Evolutionary conservation across 2,888 invertebrate genomes (phyloP).

Genomic region (Calliphora vomitoria): DNA sequence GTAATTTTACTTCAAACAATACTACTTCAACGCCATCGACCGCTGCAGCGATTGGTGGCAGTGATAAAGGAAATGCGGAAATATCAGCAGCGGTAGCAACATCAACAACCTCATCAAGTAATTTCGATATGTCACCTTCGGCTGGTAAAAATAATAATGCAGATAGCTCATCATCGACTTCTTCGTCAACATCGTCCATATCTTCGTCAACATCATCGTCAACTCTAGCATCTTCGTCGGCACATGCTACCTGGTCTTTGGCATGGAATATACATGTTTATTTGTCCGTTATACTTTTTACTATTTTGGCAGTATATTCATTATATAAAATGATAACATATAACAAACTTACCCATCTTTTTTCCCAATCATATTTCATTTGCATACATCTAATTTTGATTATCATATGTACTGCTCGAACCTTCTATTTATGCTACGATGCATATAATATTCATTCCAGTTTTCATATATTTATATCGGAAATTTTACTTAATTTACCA

Average conservation of each 20-base stretch:
- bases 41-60: slow-evolving; percentile 77
- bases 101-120: slow-evolving; percentile 84
- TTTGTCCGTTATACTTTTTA: slow-evolving; percentile 93
- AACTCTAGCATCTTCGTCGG: slow-evolving; percentile 76
- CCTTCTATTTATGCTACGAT: slow-evolving; percentile 95
- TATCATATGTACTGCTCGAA: slow-evolving; percentile 91
- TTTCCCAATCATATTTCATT: slow-evolving; percentile 94
- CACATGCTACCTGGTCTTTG: slow-evolving; percentile 88
- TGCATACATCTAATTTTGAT: slow-evolving; percentile 93
- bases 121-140: slow-evolving; percentile 83
- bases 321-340: slow-evolving; percentile 94
- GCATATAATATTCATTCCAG: slow-evolving; percentile 95
- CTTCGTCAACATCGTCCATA: slow-evolving; percentile 74
- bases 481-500: slow-evolving; percentile 93
- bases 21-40: slow-evolving; percentile 79
- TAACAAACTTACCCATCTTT: slow-evolving; percentile 93
- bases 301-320: slow-evolving; percentile 92
- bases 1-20: slow-evolving; percentile 45
- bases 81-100: slow-evolving; percentile 44
- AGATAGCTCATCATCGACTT: slow-evolving; percentile 83
- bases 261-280: slow-evolving; percentile 97
- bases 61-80: slow-evolving; percentile 81
- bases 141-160: slow-evolving; percentile 87
- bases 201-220: slow-evolving; percentile 76
- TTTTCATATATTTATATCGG: slow-evolving; percentile 91